Conservation (phyloP, 2,797 vertebrate species). For the Brachyrhaphis roseni region DNA sequence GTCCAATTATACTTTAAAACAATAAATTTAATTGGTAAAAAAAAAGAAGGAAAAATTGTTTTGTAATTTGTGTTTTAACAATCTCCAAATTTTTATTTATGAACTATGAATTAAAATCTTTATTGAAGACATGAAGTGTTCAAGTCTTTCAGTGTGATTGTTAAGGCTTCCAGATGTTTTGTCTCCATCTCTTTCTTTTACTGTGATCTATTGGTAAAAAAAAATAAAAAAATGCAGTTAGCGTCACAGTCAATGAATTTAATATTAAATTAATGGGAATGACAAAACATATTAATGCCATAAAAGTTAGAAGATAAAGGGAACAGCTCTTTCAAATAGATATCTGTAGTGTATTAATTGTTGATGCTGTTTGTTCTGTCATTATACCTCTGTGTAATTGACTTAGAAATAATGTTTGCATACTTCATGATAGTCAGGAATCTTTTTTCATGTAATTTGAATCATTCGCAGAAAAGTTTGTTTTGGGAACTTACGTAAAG, state of each 20-base stretch:
- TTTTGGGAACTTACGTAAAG: background rate
- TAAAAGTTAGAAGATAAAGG: background rate
- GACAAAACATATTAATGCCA: background rate
- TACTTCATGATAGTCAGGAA: background rate
- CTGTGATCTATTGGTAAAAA: too few species aligned
- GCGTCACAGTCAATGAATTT: background rate
- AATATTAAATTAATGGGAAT: background rate
- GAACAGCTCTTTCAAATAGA: background rate
- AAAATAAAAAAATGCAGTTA: background rate
- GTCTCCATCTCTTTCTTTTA: too few species aligned
- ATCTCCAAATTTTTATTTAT: background rate
- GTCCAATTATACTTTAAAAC: constrained; percentile 31
- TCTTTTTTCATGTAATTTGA: too few species aligned
- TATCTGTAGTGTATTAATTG: background rate
- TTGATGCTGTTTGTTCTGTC: background rate
- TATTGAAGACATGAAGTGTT: background rate
- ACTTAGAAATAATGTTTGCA: background rate
- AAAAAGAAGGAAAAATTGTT: background rate
- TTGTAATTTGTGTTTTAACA: background rate
- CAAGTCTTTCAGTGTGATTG: background rate
- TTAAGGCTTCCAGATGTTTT: too few species aligned
- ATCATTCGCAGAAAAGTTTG: too few species aligned
- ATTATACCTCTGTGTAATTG: background rate
- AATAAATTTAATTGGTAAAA: constrained; percentile 13
- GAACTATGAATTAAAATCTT: background rate